Evolutionary conservation across 1,140 invertebrate species (phyloP).

Genomic region (Nixonia krombeini): DNA sequence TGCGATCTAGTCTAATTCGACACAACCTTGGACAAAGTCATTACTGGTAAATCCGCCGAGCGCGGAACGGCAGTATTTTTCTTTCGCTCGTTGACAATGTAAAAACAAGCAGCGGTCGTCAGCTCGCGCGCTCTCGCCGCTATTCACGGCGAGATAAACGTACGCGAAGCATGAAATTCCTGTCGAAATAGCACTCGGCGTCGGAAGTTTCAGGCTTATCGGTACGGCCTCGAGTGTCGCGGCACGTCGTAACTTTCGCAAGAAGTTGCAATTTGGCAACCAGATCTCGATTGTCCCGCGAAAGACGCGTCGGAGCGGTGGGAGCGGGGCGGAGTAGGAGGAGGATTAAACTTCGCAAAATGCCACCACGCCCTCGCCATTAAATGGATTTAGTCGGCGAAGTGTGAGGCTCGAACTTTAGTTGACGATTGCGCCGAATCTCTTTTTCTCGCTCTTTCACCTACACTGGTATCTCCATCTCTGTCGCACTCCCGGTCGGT

Average conservation of each 20-base stretch:
- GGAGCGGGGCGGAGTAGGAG: constrained; percentile 13
- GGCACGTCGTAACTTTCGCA: constrained; percentile 3
- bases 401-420: constrained; percentile 15
- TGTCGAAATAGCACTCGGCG: too few relatives aligned
- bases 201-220: constrained; percentile 13
- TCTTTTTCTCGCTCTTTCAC: not conserved
- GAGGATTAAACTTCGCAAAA: constrained; percentile 8
- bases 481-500: not conserved
- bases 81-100: too few relatives aligned
- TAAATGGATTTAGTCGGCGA: constrained; percentile 28
- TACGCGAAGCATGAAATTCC: too few relatives aligned
- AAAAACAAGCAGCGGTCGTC: too few relatives aligned
- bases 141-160: too few relatives aligned
- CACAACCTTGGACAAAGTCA: too few relatives aligned
- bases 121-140: too few relatives aligned
- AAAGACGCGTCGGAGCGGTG: not conserved
- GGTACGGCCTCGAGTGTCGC: constrained; percentile 3
- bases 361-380: not conserved
- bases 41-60: too few relatives aligned
- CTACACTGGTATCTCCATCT: not conserved
- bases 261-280: constrained; percentile 7
- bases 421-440: constrained; percentile 12
- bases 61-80: too few relatives aligned
- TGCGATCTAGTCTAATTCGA: too few relatives aligned
- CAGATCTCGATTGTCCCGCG: constrained; percentile 11